Evolutionary conservation across 2,113 vertebrate species (phyloP), one percentile per base, ranked within the genome.

Genomic region (Chrysemys picta): DNA sequence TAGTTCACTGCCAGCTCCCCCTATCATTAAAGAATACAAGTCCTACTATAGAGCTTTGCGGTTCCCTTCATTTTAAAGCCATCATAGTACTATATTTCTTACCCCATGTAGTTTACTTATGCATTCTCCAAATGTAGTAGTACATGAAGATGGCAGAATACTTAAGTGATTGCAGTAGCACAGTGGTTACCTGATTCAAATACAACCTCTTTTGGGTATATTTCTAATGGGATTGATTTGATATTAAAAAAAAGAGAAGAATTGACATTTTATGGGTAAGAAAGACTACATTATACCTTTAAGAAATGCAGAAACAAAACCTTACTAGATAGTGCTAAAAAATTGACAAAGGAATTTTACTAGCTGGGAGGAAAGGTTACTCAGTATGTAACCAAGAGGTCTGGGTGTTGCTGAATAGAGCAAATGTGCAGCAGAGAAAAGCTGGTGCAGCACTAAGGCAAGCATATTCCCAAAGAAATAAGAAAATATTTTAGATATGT

Each of bases 401-500:
- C 47, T 94, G 87, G 54, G 84, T 90, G 82, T 56, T 94, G 95
- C 87, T 5, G 4, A 89, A 96, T 96, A 95, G 87, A 96, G 93
- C 29, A 62, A 89, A 94, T 92, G 95, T 96, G 95, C 97, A 96
- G 90, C 94, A 95, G 94, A 96, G 0, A 1, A 50, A 56, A 90
- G 76, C 86, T 94, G 87, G 94, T 95, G 76, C 89, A 91, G 84
- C 19, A 89, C 88, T 95, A 97, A 27, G 0, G 0, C 56, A 94
- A 97, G 59, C 25, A 94, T 72, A 76, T 1, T 10, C 93, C 56
- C 85, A 50, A 92, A 87, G 59, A 31, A 93, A 91, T 29, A 59
- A 59, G 57, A 91, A 90, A 31, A 90, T 83, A 84, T 87, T 85
- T 59, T 54, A 79, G 80, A 86, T 47, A 49, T 6, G 42, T 59